phyloP scores from a whole-genome alignment of 2,888 invertebrate genomes.

The Ormyrus thymus region DNA sequence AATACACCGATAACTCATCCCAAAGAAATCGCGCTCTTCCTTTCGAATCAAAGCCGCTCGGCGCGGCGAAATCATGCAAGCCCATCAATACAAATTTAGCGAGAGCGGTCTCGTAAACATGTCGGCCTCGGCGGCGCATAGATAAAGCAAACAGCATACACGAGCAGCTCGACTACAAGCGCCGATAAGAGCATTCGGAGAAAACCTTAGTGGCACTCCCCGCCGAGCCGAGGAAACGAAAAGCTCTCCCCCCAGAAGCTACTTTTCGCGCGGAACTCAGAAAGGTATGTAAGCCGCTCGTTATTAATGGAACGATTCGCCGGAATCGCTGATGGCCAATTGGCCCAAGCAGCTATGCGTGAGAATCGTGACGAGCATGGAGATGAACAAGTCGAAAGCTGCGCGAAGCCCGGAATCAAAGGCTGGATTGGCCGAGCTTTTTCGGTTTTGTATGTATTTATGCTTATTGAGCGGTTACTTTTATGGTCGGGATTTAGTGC shows the following conservation, averaged over 20 bases:
- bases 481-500: too few relatives aligned
- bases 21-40: too few relatives aligned
- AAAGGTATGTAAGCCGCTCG: not conserved
- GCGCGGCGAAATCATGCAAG: constrained; percentile 2
- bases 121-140: not conserved
- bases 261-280: not conserved
- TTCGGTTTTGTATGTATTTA: too few relatives aligned
- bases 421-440: too few relatives aligned
- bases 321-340: constrained; percentile 46
- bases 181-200: constrained; percentile 26
- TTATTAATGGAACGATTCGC: constrained; percentile 47
- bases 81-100: not conserved
- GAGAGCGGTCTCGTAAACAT: constrained; percentile 7
- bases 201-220: constrained; percentile 17
- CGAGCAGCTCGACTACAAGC: not conserved
- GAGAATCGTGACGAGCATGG: constrained; percentile 26
- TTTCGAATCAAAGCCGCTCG: too few relatives aligned
- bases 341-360: constrained; percentile 2
- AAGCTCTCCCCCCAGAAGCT: constrained; percentile 5
- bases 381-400: not conserved
- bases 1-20: too few relatives aligned
- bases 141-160: not conserved
- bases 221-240: constrained; percentile 18
- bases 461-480: too few relatives aligned
- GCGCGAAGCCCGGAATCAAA: too few relatives aligned